phyloP scores from a whole-genome alignment of 2,797 vertebrate species.

The Emys orbicularis region DNA sequence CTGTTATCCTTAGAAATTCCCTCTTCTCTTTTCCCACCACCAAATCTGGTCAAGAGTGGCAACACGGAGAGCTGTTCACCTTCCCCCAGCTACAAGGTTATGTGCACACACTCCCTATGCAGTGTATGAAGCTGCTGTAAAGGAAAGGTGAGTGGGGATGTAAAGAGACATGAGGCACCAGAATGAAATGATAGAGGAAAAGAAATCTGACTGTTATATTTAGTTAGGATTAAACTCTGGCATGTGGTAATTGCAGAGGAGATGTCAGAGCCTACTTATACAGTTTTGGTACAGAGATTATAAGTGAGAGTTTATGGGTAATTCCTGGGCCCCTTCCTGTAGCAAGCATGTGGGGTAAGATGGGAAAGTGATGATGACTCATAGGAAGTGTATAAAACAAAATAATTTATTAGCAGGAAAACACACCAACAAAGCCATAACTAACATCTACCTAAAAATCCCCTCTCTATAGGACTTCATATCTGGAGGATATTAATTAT shows the following conservation, averaged over 20 bases:
- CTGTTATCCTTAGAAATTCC: not conserved
- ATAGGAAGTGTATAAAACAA: not conserved
- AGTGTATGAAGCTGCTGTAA: not conserved
- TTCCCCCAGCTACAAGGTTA: not conserved
- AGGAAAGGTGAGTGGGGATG: not conserved
- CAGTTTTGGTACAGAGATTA: not conserved
- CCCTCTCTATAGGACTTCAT: not conserved
- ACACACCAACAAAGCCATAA: not conserved
- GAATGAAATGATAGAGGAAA: conserved; percentile 41
- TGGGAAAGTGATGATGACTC: conserved; percentile 7
- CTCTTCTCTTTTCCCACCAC: not conserved
- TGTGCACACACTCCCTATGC: accelerated
- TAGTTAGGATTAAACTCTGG: conserved; percentile 42
- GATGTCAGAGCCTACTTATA: conserved; percentile 27
- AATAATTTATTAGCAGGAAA: not conserved
- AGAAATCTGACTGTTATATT: conserved; percentile 35
- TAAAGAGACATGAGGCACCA: not conserved
- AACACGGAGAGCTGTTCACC: not conserved
- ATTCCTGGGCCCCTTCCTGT: not conserved
- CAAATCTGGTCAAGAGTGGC: not conserved
- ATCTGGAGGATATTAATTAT: not conserved
- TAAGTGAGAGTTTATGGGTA: not conserved
- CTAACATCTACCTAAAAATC: not conserved
- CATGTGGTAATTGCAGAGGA: conserved; percentile 22
- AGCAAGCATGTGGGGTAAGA: not conserved